phyloP scores from a whole-genome alignment of 2,888 invertebrate species.

The Macrosiphum euphorbiae region DNA sequence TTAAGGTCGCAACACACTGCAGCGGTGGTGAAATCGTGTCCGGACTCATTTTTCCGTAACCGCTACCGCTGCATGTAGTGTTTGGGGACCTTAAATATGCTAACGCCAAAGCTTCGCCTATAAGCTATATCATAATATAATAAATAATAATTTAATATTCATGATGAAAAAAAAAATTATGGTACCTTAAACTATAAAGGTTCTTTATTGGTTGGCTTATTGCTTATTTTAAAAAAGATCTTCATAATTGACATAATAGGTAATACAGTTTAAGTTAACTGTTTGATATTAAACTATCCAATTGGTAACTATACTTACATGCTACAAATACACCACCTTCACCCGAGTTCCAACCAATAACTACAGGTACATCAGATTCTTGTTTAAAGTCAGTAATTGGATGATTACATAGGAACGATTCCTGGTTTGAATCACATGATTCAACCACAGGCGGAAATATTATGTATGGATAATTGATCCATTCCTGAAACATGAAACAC shows the following conservation, averaged over 20 bases:
- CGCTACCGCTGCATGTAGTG: too few relatives aligned
- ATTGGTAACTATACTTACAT: constrained; percentile 16
- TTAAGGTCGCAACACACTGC: neutral
- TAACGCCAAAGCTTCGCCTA: neutral
- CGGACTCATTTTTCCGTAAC: too few relatives aligned
- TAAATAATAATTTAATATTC: neutral
- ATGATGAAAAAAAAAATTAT: neutral
- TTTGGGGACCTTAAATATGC: too few relatives aligned
- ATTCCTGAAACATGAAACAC: constrained; percentile 5
- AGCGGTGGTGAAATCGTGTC: too few relatives aligned
- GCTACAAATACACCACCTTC: constrained; percentile 54
- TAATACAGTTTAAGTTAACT: neutral
- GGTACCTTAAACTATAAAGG: neutral
- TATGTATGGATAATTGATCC: constrained; percentile 30
- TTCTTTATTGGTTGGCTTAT: neutral
- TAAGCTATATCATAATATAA: neutral
- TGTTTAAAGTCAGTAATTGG: constrained; percentile 52
- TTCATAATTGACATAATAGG: neutral
- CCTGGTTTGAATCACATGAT: constrained; percentile 38
- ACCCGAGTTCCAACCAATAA: constrained; percentile 60
- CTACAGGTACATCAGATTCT: constrained; percentile 42
- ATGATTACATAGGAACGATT: constrained; percentile 49
- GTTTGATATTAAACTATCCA: neutral
- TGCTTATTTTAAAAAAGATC: neutral
- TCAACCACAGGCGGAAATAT: constrained; percentile 46